These are phyloP conservation scores for Didymodactylos carnosus DNA, from an alignment of 2,888 invertebrate species.

Conservation along the genomic window DNA sequence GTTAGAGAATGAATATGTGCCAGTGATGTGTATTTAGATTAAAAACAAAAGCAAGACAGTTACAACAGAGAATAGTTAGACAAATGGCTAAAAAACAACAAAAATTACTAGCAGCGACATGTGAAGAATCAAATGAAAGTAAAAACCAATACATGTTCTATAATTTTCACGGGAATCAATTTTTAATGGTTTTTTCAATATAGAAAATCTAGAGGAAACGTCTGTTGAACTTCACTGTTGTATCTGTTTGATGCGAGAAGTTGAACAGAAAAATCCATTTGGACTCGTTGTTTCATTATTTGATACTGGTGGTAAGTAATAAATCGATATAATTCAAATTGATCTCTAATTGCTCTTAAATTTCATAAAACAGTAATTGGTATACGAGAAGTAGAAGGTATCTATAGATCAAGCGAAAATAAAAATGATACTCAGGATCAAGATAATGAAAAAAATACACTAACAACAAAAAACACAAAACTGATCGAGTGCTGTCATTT, in stretches of 20 bases:
- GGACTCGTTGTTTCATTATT: neutral
- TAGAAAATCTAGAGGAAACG: too few relatives aligned
- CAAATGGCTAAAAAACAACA: neutral
- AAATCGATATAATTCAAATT: neutral
- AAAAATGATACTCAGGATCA: too few relatives aligned
- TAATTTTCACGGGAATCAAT: too few relatives aligned
- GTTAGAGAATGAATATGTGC: too few relatives aligned
- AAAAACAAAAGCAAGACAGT: neutral
- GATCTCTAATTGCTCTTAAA: neutral
- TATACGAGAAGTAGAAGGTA: neutral
- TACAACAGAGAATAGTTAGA: neutral
- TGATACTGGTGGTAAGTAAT: neutral
- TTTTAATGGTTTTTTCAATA: too few relatives aligned
- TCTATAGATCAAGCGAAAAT: too few relatives aligned
- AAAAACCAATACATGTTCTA: too few relatives aligned
- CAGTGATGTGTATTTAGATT: too few relatives aligned
- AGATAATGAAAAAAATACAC: too few relatives aligned
- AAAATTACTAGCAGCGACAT: neutral
- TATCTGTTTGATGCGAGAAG: neutral
- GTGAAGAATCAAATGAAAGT: neutral
- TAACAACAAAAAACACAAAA: too few relatives aligned
- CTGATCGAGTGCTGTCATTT: too few relatives aligned
- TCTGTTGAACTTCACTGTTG: neutral
- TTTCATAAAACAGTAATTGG: neutral
- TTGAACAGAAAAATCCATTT: neutral